Evolutionary conservation across 2,113 vertebrate genomes (phyloP), one percentile per base, ranked within the genome.

Genomic region (Sebastes fasciatus): DNA sequence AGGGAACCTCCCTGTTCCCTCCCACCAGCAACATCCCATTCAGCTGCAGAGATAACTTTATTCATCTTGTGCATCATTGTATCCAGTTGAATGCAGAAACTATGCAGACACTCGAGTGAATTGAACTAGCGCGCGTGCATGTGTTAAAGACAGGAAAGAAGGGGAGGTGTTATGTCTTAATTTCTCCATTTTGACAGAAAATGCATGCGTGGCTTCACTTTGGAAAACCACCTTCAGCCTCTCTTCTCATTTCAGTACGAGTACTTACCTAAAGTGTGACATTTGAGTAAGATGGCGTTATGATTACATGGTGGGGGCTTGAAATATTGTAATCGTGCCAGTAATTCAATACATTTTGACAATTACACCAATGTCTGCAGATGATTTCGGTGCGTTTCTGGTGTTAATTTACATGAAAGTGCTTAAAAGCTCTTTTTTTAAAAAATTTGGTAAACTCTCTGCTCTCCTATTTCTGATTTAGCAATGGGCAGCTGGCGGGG

Each of bases 31-130:
- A 96, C 96, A 94, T 99, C 97, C 97, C 94, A 97, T 99, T 99
- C 97, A 99, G 92, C 89, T 77, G 89, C 86, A 95, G 96, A 98
- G 98, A 99, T 99, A 99, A 99, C 98, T 98, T 99, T 97, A 98
- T 99, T 99, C 98, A 98, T 97, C 94, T 96, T 95, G 96, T 95
- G 96, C 96, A 97, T 99, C 97, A 98, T 99, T 99, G 98, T 99
- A 97, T 97, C 97, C 96, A 96, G 95, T 96, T 99, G 97, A 99
- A 99, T 99, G 96, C 96, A 94, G 95, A 95, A 96, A 96, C 96
- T 94, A 96, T 93, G 93, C 92, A 87, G 92, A 96, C 96, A 96
- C 96, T 97, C 95, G 93, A 96, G 95, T 95, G 95, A 96, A 96
- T 95, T 95, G 96, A 96, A 94, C 96, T 94, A 96, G 92, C 90